Conservation (phyloP, 2,113 vertebrate species). For the Pituophis catenifer region DNA sequence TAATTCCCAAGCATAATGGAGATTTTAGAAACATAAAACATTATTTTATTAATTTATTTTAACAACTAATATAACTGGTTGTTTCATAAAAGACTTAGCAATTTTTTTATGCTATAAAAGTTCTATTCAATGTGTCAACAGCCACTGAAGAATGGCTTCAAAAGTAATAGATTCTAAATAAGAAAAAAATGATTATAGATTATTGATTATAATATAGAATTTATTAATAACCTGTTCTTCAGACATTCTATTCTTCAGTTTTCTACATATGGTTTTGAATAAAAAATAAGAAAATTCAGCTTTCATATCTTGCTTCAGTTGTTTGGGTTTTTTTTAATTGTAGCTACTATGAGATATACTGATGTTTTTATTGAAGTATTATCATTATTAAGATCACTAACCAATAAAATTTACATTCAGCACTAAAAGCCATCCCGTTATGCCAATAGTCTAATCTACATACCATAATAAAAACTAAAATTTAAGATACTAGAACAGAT, state of each 20-base stretch:
- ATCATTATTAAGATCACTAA: not conserved
- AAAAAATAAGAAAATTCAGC: not conserved
- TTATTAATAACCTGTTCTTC: not conserved
- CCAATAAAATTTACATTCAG: not conserved
- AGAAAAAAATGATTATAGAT: no score
- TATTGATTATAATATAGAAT: not conserved
- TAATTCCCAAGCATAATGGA: not conserved
- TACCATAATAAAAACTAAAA: not conserved
- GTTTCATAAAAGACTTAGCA: not conserved
- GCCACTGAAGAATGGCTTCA: not conserved
- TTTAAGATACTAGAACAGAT: not conserved
- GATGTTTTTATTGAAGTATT: not conserved
- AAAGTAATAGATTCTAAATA: not conserved
- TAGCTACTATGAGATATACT: not conserved
- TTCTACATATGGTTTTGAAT: not conserved
- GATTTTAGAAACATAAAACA: not conserved
- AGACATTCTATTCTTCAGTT: not conserved
- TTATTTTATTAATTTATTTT: not conserved
- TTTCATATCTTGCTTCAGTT: not conserved
- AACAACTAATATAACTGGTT: not conserved
- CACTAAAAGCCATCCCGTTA: not conserved
- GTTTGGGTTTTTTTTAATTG: not conserved
- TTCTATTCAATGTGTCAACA: not conserved
- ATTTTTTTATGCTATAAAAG: not conserved
- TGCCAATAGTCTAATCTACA: not conserved